Evolutionary conservation across 2,797 vertebrate genomes (phyloP), one percentile per base, ranked within the genome.

Genomic region (Phylloscopus collybita): DNA sequence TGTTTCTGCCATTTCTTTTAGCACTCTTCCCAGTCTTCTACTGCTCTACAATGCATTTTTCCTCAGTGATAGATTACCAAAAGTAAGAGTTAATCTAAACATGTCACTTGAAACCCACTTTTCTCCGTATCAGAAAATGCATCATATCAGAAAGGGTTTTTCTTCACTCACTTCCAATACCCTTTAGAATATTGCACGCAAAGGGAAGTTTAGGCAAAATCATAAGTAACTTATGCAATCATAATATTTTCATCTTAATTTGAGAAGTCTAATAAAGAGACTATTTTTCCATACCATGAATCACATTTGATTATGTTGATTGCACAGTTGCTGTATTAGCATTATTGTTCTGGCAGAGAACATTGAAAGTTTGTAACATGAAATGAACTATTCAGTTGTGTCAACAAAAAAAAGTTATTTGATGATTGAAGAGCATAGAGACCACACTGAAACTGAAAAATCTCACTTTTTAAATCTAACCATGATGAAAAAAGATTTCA

Each of bases 281-380:
- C 40, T 69, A 62, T 86, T 93, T 88, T 93, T 67, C 64, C 26
- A 61, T 71, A 36, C 15, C 22, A 60, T 42, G 49, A 94, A 74
- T 76, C 86, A 86, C 45, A 75, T 16, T 80, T 92, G 73, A 92
- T 94, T 90, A 69, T n/a, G 32, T 83, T 88, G 82, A 90, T 92
- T 93, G 30, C 34, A 40, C 6, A 62, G 29, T 49, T 93, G 45
- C 15, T 74, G 5, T 84, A 61, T 86, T 53, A 86, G 47, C 44
- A 44, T 75, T 92, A 69, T 78, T 88, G 50, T 83, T 93, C 70
- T 81, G 34, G 84, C 17, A 86, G 34, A 88, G 73, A 86, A 72
- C 22, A 54, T 3, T 30, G 36, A 10, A 80, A 86, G 34, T 90
- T 69, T 79, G 20, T n/a, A 81, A 75, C 30, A 61, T n/a, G 32